phyloP scores from a whole-genome alignment of 2,113 vertebrate species.

The Gallinago media region DNA sequence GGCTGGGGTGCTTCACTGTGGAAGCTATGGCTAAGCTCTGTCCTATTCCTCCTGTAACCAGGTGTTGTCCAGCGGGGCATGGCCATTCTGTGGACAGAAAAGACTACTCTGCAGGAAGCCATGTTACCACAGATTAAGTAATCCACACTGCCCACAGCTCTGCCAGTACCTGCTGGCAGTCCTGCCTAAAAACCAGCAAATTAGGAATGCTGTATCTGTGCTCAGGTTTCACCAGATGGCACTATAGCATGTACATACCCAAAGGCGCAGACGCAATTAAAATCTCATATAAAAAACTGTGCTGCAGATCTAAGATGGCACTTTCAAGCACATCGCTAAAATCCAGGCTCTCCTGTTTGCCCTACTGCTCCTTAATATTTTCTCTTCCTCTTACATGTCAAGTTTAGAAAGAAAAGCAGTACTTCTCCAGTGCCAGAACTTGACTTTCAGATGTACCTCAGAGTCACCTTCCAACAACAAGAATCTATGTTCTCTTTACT shows the following conservation, averaged over 20 bases:
- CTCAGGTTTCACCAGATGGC: conserved; percentile 51
- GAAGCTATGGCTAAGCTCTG: background rate
- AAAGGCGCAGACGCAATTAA: background rate
- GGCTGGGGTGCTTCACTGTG: background rate
- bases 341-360: background rate
- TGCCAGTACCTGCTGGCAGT: background rate
- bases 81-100: background rate
- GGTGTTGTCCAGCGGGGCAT: accelerated
- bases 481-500: background rate
- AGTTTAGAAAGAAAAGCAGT: background rate
- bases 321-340: background rate
- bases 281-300: background rate
- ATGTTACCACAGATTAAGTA: background rate
- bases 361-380: background rate
- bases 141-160: background rate
- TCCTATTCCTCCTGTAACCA: background rate
- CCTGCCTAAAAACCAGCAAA: background rate
- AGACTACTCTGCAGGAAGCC: background rate
- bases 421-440: background rate
- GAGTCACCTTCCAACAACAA: background rate
- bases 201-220: background rate
- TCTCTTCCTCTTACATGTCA: background rate
- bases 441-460: background rate
- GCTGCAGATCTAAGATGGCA: background rate
- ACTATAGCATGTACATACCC: background rate